Percentiles rank a stretch among this genome's conserved stretches.
These are phyloP conservation scores for Pogonocichla stellata DNA, from an alignment of 2,113 vertebrate species.

Conservation along the genomic window DNA sequence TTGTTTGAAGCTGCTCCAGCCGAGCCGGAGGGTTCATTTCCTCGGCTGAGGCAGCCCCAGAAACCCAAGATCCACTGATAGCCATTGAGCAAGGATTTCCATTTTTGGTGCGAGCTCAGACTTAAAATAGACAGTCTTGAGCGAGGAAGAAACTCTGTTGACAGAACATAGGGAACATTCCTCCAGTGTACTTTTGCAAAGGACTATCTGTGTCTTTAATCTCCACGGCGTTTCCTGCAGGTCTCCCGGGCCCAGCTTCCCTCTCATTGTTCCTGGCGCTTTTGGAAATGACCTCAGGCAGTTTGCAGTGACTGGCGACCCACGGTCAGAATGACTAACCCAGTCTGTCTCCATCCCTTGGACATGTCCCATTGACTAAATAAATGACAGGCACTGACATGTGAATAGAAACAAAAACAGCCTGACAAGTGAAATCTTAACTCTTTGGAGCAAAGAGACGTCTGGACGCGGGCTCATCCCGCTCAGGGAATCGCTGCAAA, in stretches of 20 bases:
- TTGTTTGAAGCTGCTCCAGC: background rate
- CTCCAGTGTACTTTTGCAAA: conserved; percentile 52
- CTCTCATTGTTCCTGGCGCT: conserved; percentile 61
- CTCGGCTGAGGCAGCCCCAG: conserved; percentile 21
- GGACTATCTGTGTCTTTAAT: conserved; percentile 71
- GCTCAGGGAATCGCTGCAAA: background rate
- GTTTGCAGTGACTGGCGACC: conserved; percentile 62
- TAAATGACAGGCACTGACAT: conserved; percentile 62
- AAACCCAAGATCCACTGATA: conserved; percentile 25
- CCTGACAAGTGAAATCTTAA: conserved; percentile 47
- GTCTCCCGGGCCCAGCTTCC: conserved; percentile 59
- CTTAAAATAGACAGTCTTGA: conserved; percentile 68
- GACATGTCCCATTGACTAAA: conserved; percentile 64
- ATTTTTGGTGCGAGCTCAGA: conserved; percentile 54
- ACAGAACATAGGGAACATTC: conserved; percentile 62
- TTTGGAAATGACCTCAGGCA: conserved; percentile 73
- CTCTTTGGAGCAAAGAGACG: conserved; percentile 6
- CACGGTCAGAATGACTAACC: conserved; percentile 68
- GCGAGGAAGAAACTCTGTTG: conserved; percentile 65
- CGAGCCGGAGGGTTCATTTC: conserved; percentile 7
- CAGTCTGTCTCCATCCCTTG: conserved; percentile 70
- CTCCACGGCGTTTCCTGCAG: conserved; percentile 64
- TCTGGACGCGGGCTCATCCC: background rate
- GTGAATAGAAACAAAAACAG: conserved; percentile 64
- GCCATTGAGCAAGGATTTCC: conserved; percentile 53